Base-by-base conservation (phyloP, 2,113 vertebrate genomes). In the cattle (Bos taurus) region DNA sequence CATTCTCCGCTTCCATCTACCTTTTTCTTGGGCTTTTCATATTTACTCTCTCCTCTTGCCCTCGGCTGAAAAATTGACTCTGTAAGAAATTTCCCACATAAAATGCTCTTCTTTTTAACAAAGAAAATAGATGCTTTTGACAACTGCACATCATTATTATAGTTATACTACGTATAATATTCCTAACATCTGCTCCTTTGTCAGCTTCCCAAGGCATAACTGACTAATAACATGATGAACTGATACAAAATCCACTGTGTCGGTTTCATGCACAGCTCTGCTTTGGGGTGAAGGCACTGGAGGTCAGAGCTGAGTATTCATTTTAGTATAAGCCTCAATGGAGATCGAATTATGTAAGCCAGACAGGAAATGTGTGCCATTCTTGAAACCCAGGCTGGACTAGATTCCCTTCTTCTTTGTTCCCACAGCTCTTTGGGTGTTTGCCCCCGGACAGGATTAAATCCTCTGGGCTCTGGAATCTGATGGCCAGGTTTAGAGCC, bases 131-230 rank as follows among this genome's bases (percentile, higher is more conserved):
- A 95, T 89, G 77, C 77, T 98, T 98, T 77, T 98, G 98, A 98
- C 94, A 98, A 98, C 88, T 97, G 95, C 94, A 95, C 96, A 93
- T 97, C 94, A 91, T 98, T 97, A 92, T 91, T 77, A 90, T 97
- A 96, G 98, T 97, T 98, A 97, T 98, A 95, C 93, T 95, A 97
- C 88, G 82, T 90, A 93, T 95, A 98, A 96, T 98, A 98, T 98
- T 98, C n/a, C 59, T 95, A 98, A 98, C 98, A 98, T 98, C 98
- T 98, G 98, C 95, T 98, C 98, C 98, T 98, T 97, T 98, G 98
- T 98, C 98, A 98, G 48, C 96, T 99, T 98, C 97, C 83, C 98
- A 98, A 98, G 96, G 36, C 48, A 54, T 91, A 97, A 96, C 93
- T 97, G 97, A 98, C 94, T 98, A 98, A 98, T 98, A 98, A 97